Evolutionary conservation across 2,797 vertebrate genomes (phyloP), one percentile per base, ranked within the genome.

Genomic region (Sebastolobus alascanus): DNA sequence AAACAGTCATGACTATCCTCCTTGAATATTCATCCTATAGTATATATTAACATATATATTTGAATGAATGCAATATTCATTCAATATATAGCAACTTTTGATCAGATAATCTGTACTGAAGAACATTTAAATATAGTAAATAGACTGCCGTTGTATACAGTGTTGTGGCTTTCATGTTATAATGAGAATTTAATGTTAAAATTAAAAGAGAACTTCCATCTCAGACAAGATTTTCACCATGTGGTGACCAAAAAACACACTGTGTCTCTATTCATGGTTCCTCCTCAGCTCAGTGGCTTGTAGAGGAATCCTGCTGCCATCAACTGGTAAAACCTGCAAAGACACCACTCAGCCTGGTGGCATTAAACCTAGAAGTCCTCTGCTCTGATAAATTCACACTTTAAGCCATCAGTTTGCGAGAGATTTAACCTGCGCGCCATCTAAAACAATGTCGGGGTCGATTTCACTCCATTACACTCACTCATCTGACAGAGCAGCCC

Each of bases 221-320:
- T 11, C 5, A n/a, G 1, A 64, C 1, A 31, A 60, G 1, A 27
- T 29, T 65, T 73, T 40, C 7, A 65, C 5, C 11, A 0, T n/a
- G 4, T 1, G 12, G 4, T 33, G 14, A 60, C 3, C 11, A 56
- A 59, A 38, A 67, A 18, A 63, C 29, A 61, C 2, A 27, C 6
- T 9, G 33, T 61, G 38, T n/a, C 46, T 69, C 38, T 20, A 4
- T 25, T 54, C 50, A 55, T 5, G 3, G 20, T 5, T 52, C 54
- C n/a, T 52, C 63, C 16, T 67, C 59, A 58, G 50, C 31, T 73
- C 27, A 58, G 22, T 7, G 14, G 43, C n/a, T 61, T 54, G 11
- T 16, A 29, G 64, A 91, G 81, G 86, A 80, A 35, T 87, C 87
- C 63, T 95, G 90, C 91, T 92, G 93, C 92, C 95, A 92, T 88